phyloP scores from a whole-genome alignment of 2,113 vertebrate species.

The Thoracochromis brauschi region DNA sequence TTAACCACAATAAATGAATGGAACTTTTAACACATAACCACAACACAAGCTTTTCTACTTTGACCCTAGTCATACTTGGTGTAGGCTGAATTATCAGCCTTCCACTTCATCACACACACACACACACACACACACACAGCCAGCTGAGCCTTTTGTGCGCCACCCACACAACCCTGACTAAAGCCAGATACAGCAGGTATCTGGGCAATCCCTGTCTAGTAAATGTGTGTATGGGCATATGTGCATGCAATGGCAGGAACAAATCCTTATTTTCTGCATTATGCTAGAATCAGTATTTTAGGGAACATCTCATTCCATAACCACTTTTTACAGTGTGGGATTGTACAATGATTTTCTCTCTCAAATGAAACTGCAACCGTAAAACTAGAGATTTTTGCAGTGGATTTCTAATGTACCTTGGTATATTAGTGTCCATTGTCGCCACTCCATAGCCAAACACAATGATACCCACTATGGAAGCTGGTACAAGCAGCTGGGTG shows the following conservation, averaged over 20 bases:
- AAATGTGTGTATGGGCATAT: background rate
- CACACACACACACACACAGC: background rate
- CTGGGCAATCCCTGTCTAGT: conserved; percentile 43
- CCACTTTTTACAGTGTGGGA: background rate
- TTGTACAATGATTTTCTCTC: background rate
- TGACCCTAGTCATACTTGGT: conserved; percentile 26
- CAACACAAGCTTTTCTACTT: background rate
- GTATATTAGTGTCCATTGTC: conserved; percentile 88
- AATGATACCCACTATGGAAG: conserved; percentile 89
- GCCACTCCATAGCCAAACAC: conserved; percentile 94
- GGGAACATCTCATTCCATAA: background rate
- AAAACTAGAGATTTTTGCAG: background rate
- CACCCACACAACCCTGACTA: conserved; percentile 44
- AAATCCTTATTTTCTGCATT: background rate
- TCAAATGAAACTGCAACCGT: background rate
- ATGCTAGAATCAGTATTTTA: background rate
- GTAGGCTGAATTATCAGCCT: conserved; percentile 29
- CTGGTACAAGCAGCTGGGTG: conserved; percentile 89
- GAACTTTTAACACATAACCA: conserved; percentile 1
- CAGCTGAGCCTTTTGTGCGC: conserved; percentile 39
- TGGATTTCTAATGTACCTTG: conserved; percentile 74
- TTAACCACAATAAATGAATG: conserved; percentile 19
- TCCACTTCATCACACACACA: background rate
- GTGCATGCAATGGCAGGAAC: background rate
- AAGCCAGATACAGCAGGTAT: conserved; percentile 50